These are phyloP conservation scores for Megaustenia siamemsis DNA, from an alignment of 2,888 invertebrate species.

Conservation along the genomic window DNA sequence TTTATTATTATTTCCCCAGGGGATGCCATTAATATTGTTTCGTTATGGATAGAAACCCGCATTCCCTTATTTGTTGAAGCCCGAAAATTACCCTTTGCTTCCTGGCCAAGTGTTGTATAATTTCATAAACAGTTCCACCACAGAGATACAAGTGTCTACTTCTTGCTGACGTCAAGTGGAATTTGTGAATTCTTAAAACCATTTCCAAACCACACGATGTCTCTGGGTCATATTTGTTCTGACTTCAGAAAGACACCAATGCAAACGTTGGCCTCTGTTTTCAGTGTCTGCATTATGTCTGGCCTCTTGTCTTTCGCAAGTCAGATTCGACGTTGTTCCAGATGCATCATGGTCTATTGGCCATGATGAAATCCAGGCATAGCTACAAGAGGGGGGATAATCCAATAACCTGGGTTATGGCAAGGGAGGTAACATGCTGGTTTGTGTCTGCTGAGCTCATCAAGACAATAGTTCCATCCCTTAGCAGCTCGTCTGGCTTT, in stretches of 20 bases:
- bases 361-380: conserved; percentile 45
- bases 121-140: background rate
- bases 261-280: conserved; percentile 36
- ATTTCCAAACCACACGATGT: background rate
- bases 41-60: no score
- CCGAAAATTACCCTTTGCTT: no score
- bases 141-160: background rate
- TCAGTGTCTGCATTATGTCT: conserved; percentile 31
- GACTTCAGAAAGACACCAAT: conserved; percentile 30
- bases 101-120: background rate
- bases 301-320: conserved; percentile 11
- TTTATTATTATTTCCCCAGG: no score
- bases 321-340: conserved; percentile 46
- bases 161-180: background rate
- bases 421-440: conserved; percentile 52
- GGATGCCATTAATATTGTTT: no score
- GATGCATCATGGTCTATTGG: conserved; percentile 49
- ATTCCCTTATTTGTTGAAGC: no score
- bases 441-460: conserved; percentile 50
- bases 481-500: conserved; percentile 40
- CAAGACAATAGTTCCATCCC: conserved; percentile 44
- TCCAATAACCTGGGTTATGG: conserved; percentile 42
- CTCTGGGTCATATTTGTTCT: conserved; percentile 33
- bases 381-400: conserved; percentile 42
- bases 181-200: background rate